Percentiles rank a stretch among this genome's conserved stretches.
These are phyloP conservation scores for Hydractinia symbiolongicarpus DNA, from an alignment of 30 jellyfish, hydroid and myxozoan species.

Conservation along the genomic window DNA sequence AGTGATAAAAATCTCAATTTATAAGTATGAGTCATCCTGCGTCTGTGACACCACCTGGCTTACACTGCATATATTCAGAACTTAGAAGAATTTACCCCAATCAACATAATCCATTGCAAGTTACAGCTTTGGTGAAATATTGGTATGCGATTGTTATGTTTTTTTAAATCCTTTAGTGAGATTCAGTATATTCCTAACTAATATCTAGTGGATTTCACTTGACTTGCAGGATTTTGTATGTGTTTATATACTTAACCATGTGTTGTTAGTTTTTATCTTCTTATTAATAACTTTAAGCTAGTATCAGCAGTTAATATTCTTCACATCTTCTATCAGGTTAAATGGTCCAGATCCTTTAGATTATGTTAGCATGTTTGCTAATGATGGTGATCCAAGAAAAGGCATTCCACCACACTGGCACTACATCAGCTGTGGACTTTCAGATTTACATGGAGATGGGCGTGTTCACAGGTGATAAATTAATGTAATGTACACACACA, in stretches of 20 bases:
- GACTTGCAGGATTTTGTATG: too few relatives aligned
- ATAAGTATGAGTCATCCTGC: background rate
- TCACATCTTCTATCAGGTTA: slow-evolving; percentile 41
- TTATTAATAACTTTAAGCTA: too few relatives aligned
- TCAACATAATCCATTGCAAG: slow-evolving; percentile 92
- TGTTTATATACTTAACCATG: too few relatives aligned
- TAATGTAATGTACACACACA: too few relatives aligned
- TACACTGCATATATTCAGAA: slow-evolving; percentile 62
- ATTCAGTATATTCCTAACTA: too few relatives aligned
- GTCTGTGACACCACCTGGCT: slow-evolving; percentile 78
- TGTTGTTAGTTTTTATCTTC: too few relatives aligned
- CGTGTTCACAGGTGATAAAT: slow-evolving; percentile 72
- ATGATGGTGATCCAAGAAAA: slow-evolving; percentile 74
- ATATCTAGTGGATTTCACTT: too few relatives aligned
- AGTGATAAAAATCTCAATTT: too few relatives aligned
- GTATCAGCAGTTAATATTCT: too few relatives aligned
- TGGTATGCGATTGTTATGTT: slow-evolving; percentile 45
- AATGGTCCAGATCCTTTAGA: slow-evolving; percentile 98
- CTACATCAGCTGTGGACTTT: slow-evolving; percentile 92
- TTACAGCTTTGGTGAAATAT: slow-evolving; percentile 78
- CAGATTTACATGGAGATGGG: slow-evolving; percentile 96
- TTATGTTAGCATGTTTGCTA: slow-evolving; percentile 76
- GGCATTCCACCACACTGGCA: slow-evolving; percentile 98
- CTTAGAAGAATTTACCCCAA: slow-evolving; percentile 75
- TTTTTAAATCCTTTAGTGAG: too few relatives aligned